A percentile compares a stretch with the other conserved stretches of the same genome.
phyloP scores from a whole-genome alignment of 1,140 invertebrate genomes.

The Tetragnatha versicolor region DNA sequence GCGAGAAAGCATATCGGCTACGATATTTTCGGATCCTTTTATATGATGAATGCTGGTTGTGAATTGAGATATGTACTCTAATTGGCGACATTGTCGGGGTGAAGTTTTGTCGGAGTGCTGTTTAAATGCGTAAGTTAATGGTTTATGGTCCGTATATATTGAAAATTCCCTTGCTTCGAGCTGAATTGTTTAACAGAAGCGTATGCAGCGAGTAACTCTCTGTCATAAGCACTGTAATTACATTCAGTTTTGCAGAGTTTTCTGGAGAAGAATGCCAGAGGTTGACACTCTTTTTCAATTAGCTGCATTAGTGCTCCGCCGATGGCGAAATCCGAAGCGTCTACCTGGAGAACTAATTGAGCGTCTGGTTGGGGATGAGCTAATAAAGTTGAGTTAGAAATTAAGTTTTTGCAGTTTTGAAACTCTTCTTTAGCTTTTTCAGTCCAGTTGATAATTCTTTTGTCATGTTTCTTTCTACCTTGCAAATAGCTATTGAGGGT shows the following conservation, averaged over 20 bases:
- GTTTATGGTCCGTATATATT: slow-evolving; percentile 60
- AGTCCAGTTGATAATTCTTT: slow-evolving; percentile 37
- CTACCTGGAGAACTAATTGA: neutral
- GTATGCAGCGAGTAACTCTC: slow-evolving; percentile 67
- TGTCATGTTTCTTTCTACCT: slow-evolving; percentile 26
- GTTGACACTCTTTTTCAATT: neutral
- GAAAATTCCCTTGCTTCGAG: slow-evolving; percentile 63
- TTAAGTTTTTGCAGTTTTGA: neutral
- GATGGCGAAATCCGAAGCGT: neutral
- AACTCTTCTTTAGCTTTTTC: neutral
- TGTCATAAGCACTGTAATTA: slow-evolving; percentile 64
- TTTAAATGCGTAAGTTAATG: slow-evolving; percentile 58
- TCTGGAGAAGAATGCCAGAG: slow-evolving; percentile 62
- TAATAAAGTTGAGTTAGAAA: neutral
- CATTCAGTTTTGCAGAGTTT: slow-evolving; percentile 61
- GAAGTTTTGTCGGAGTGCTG: neutral
- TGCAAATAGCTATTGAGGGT: neutral
- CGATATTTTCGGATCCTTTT: neutral
- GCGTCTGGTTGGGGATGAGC: neutral
- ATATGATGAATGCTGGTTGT: neutral
- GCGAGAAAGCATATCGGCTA: neutral
- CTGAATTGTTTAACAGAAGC: slow-evolving; percentile 64
- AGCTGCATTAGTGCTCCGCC: neutral
- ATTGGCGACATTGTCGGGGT: neutral
- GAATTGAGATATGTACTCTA: neutral